Evolutionary conservation across 2,113 vertebrate species (phyloP).

Genomic region (Silurus asotus): DNA sequence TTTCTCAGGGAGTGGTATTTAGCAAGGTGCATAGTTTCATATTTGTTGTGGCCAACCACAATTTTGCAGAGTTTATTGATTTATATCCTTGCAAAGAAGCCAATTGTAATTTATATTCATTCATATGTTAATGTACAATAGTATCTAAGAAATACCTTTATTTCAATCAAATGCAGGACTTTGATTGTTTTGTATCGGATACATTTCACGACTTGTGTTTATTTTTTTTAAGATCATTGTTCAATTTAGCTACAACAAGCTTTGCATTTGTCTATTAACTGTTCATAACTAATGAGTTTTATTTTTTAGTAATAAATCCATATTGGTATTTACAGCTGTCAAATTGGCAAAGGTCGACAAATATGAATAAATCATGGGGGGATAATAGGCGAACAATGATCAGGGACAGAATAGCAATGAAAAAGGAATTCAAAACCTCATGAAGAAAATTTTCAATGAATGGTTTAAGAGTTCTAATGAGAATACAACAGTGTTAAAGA

Average conservation of each 20-base stretch:
- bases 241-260: not conserved
- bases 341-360: not conserved
- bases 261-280: not conserved
- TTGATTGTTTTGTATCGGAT: not conserved
- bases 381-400: not conserved
- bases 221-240: not conserved
- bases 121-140: not conserved
- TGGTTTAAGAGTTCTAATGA: not conserved
- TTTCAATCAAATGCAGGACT: no score
- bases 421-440: not conserved
- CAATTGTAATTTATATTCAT: not conserved
- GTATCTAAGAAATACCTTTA: no score
- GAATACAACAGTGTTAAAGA: not conserved
- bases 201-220: not conserved
- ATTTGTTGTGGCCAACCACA: not conserved
- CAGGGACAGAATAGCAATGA: not conserved
- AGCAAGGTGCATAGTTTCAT: not conserved
- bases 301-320: not conserved
- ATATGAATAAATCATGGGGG: not conserved
- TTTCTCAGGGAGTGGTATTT: not conserved
- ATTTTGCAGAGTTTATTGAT: not conserved
- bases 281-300: not conserved
- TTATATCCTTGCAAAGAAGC: not conserved
- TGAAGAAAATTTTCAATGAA: not conserved
- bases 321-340: not conserved